Evolutionary conservation across 2,797 vertebrate genomes (phyloP).

Genomic region (Parambassis ranga): DNA sequence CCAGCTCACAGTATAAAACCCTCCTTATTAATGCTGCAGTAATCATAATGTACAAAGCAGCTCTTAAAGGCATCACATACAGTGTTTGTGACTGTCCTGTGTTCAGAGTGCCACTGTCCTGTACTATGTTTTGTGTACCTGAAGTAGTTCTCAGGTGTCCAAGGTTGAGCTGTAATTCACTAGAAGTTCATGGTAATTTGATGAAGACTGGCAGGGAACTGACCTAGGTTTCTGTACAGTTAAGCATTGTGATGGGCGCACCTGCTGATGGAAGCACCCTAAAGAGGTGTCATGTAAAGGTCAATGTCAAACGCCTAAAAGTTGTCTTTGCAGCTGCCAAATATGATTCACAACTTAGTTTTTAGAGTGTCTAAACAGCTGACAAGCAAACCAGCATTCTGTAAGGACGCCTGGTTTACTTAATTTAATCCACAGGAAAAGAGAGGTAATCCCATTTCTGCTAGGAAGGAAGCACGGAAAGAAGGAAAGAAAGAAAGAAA

Average conservation of each 20-base stretch:
- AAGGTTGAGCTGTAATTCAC: constrained; percentile 32
- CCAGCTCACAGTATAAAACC: not conserved
- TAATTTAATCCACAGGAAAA: not conserved
- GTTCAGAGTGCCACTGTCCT: no score
- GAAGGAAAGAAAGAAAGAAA: no score
- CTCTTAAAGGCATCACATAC: not conserved
- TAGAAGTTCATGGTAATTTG: constrained; percentile 13
- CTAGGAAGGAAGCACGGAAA: no score
- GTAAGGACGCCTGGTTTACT: not conserved
- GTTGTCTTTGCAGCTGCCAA: not conserved
- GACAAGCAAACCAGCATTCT: not conserved
- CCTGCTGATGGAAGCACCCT: not conserved
- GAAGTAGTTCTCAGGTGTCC: constrained; percentile 8
- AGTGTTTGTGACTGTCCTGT: no score
- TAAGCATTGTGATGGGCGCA: not conserved
- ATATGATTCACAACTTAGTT: not conserved
- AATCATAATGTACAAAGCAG: constrained; percentile 5
- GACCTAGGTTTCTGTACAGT: constrained; percentile 21
- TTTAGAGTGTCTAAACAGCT: not conserved
- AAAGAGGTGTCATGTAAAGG: not conserved
- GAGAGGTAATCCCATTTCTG: no score
- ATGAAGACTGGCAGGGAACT: constrained; percentile 20
- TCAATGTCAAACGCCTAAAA: not conserved
- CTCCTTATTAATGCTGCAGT: constrained; percentile 1
- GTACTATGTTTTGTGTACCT: constrained; percentile 1